phyloP scores from a whole-genome alignment of 2,113 vertebrate genomes.

The Lepus americanus region DNA sequence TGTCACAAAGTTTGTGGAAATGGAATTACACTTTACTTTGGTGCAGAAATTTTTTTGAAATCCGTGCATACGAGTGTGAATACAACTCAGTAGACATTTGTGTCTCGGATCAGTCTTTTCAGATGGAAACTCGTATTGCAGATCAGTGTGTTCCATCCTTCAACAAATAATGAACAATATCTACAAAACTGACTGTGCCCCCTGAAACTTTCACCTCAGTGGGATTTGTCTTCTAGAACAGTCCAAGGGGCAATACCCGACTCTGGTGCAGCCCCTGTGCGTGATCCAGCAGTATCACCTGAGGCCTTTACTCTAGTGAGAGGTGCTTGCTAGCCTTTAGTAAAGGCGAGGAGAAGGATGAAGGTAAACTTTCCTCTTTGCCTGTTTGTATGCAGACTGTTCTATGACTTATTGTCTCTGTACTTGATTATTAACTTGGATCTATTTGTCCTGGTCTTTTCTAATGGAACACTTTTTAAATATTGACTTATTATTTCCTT shows the following conservation, averaged over 20 bases:
- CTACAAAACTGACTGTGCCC: neutral
- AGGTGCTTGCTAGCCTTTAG: neutral
- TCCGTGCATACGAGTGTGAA: neutral
- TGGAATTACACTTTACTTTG: no score
- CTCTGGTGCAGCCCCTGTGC: no score
- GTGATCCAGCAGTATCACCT: fast-evolving
- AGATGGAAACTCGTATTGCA: neutral
- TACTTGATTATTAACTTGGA: neutral
- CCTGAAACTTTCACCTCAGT: neutral
- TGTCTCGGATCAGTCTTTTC: neutral
- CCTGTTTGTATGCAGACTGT: neutral
- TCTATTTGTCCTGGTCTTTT: neutral
- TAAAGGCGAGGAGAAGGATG: slow-evolving; percentile 3
- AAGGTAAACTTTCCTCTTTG: neutral
- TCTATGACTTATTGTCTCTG: neutral
- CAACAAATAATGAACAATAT: neutral
- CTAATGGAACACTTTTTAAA: neutral
- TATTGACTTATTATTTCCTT: neutral
- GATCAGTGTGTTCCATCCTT: neutral
- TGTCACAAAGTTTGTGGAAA: no score
- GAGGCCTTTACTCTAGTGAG: neutral
- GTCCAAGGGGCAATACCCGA: neutral
- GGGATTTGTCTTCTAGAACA: neutral
- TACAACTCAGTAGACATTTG: neutral
- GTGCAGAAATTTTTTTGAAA: neutral